Base-by-base conservation (phyloP, 2,888 invertebrate genomes). In the Nesidiocoris tenuis region DNA sequence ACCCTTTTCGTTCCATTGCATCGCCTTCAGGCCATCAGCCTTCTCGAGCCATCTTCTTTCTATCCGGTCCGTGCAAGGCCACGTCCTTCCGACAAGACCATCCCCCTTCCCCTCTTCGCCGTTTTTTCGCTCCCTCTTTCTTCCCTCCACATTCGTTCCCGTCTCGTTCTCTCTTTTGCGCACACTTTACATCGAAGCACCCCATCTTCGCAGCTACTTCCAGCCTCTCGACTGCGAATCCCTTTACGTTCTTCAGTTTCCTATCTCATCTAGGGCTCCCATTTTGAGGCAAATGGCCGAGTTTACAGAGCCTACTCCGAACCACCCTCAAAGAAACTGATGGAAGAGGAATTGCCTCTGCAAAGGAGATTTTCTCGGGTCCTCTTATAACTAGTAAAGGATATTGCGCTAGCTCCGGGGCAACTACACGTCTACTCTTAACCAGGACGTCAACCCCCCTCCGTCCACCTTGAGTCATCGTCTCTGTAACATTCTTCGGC, bases 241-340 rank as follows among this genome's bases (percentile, higher is more conserved):
- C n/a, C n/a, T n/a, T n/a, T n/a, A n/a, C n/a, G n/a, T 12, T 39
- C 39, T 39, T 12, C 12, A 3, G 39, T 39, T 39, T 39, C 39
- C 39, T 39, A 39, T 39, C 39, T 12, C 39, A 39, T 39, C 59
- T 5, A 23, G 61, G 70, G 17, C 24, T 21, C 59, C 24, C 59
- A n/a, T 59, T 70, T 70, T 70, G 59, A 70, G 59, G 70, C 18
- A 16, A 70, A 70, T 39, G 70, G 70, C n/a, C 70, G 61, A 70
- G 70, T 70, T 70, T 57, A 70, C 70, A 59, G 59, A 70, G 59
- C 57, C 39, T 7, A 12, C 39, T 12, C 39, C 39, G n/a, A 21
- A 17, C 70, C 59, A 24, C 23, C 59, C 70, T 59, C 70, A 70
- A 70, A 70, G 70, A 70, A 70, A 70, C 61, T 57, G 70, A 70